Base-by-base conservation (phyloP, 2,113 vertebrate genomes). In the Peromyscus leucopus region DNA sequence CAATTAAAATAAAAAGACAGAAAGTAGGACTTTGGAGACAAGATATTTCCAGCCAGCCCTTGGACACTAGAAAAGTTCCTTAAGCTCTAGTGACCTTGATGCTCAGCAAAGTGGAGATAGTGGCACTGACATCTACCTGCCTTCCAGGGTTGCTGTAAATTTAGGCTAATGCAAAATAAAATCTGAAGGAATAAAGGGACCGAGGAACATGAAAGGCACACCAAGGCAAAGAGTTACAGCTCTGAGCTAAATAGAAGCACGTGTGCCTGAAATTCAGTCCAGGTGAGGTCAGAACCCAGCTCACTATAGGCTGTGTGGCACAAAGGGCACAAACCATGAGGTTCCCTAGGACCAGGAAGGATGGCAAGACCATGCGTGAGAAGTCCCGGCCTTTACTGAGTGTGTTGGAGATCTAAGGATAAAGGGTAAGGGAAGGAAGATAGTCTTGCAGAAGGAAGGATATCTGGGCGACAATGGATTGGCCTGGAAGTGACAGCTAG, bases 171-270 rank as follows among this genome's bases (percentile, higher is more conserved):
- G 79, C 16, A 42, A 82, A 74, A 57, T 46, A 67, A 94, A 63
- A 89, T 33, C 1, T 61, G n/a, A 76, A 90, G 28, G 22, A 42
- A 16, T 71, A 24, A 76, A 86, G 22, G 39, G 59, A 4, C 59
- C 48, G 7, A 91, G 75, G 59, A 89, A 61, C 24, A 63, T 8
- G 51, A 46, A 0, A 82, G 63, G 59, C 17, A 39, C 24, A 82
- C 19, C 4, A 80, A 71, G 21, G 46, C 71, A 87, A n/a, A n/a
- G n/a, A 65, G 65, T 69, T 69, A 39, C 15, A 91, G 55, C 83
- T 92, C 88, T 93, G 57, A 84, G 51, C 6, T 90, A 98, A 85
- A 71, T n/a, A n/a, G 55, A 87, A 74, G 89, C 75, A 2, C 1
- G 7, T 57, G 15, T 67, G 42, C 24, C 39, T 89, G 63, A 85